Conservation (phyloP, 2,113 vertebrate genomes). For the Colius striatus region DNA sequence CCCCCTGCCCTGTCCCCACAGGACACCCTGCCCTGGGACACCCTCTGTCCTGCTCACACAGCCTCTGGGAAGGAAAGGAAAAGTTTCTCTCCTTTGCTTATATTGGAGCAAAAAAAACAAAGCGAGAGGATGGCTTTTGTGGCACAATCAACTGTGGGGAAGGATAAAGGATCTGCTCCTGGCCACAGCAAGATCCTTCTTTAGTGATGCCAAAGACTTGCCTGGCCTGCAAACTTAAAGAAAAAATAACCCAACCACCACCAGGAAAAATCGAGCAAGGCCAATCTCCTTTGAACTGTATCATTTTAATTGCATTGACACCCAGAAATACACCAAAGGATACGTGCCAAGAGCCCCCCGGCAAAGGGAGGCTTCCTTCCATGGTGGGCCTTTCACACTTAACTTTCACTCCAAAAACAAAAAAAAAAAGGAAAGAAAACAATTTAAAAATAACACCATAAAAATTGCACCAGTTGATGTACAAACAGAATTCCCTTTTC, state of each 20-base stretch:
- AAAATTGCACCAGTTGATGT: slow-evolving; percentile 75
- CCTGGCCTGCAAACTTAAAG: neutral
- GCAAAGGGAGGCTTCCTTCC: neutral
- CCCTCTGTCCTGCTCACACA: too few species aligned
- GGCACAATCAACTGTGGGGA: neutral
- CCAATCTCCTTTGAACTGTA: neutral
- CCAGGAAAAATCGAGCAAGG: neutral
- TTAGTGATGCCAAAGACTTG: neutral
- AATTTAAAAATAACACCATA: neutral
- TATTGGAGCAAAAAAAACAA: neutral
- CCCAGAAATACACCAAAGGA: slow-evolving; percentile 60
- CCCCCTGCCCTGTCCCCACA: neutral
- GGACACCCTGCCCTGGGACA: too few species aligned
- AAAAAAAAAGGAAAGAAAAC: neutral
- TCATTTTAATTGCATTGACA: slow-evolving; percentile 77
- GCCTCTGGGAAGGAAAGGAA: neutral
- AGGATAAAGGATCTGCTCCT: neutral
- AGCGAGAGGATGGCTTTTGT: neutral
- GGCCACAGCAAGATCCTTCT: neutral
- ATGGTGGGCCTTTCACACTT: neutral
- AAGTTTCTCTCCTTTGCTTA: neutral
- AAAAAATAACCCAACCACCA: neutral
- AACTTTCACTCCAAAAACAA: neutral
- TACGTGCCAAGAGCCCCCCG: slow-evolving; percentile 45
- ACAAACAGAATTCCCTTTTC: slow-evolving; percentile 66